Percentiles rank a stretch among this genome's conserved stretches.
These are phyloP conservation scores for Siniperca obscura DNA, from an alignment of 2,797 vertebrate species.

Conservation along the genomic window DNA sequence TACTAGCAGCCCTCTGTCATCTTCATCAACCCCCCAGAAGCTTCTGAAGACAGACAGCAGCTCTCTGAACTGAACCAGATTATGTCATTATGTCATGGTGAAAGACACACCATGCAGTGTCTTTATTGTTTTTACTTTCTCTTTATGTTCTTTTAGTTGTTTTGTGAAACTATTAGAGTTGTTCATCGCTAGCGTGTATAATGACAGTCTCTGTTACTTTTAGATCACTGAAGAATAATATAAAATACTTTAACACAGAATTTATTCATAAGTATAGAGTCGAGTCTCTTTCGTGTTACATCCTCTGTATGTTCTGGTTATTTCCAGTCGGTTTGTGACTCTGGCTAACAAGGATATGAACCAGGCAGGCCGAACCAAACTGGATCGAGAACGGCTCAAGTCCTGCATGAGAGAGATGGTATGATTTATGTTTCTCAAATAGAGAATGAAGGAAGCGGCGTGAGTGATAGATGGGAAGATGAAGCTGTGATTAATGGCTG, in stretches of 20 bases:
- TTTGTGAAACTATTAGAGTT: background rate
- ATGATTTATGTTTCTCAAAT: slow-evolving; percentile 46
- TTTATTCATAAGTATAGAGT: background rate
- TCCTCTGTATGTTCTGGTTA: slow-evolving; percentile 21
- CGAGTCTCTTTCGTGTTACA: background rate
- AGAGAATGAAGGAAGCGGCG: background rate
- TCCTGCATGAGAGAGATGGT: slow-evolving; percentile 96
- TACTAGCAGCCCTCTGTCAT: background rate
- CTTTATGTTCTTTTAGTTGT: background rate
- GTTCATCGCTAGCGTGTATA: background rate
- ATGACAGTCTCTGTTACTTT: background rate
- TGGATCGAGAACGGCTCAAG: slow-evolving; percentile 95
- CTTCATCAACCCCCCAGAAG: background rate
- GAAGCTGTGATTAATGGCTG: slow-evolving; percentile 14
- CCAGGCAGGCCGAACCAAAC: slow-evolving; percentile 88
- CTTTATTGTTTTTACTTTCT: background rate
- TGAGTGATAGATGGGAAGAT: background rate
- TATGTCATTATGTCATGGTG: slow-evolving; percentile 28
- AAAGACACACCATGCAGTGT: background rate
- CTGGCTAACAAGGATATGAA: slow-evolving; percentile 94
- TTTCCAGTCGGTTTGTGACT: slow-evolving; percentile 89
- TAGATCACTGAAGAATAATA: background rate
- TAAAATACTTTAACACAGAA: background rate
- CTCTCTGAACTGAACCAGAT: slow-evolving; percentile 6
- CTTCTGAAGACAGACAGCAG: slow-evolving; percentile 11